phyloP scores from a whole-genome alignment of 2,888 invertebrate genomes.

The Gastrophysa polygoni region DNA sequence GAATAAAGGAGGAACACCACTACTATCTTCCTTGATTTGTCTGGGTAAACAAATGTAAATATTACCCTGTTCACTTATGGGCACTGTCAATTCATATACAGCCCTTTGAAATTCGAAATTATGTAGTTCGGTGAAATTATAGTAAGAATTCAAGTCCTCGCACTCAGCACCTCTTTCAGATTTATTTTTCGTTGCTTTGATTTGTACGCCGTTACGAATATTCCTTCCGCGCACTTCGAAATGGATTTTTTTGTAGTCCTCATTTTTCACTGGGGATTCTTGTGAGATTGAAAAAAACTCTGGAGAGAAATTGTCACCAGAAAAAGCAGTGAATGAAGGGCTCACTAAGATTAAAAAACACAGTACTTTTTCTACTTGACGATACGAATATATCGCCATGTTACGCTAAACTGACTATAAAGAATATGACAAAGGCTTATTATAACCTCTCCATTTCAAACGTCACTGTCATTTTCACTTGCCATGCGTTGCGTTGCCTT shows the following conservation, averaged over 20 bases:
- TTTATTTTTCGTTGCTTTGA: slow-evolving; percentile 48
- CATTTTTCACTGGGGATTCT: slow-evolving; percentile 39
- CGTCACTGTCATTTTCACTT: slow-evolving; percentile 19
- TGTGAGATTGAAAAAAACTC: slow-evolving; percentile 42
- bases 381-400: slow-evolving; percentile 55
- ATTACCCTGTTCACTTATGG: slow-evolving; percentile 45
- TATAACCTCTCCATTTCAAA: slow-evolving; percentile 18
- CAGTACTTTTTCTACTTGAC: slow-evolving; percentile 40
- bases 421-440: slow-evolving; percentile 10
- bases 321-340: slow-evolving; percentile 18
- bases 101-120: slow-evolving; percentile 41
- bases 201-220: slow-evolving; percentile 47
- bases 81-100: slow-evolving; percentile 48
- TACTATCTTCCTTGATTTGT: slow-evolving; percentile 49
- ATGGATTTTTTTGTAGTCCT: slow-evolving; percentile 46
- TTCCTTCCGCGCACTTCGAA: slow-evolving; percentile 54
- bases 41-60: slow-evolving; percentile 54
- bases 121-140: slow-evolving; percentile 47
- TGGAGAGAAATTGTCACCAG: slow-evolving; percentile 38
- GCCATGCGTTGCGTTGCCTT: background rate
- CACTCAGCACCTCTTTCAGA: slow-evolving; percentile 47
- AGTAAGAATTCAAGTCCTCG: slow-evolving; percentile 41
- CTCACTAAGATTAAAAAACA: slow-evolving; percentile 33
- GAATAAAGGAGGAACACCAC: slow-evolving; percentile 56
- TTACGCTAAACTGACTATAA: slow-evolving; percentile 45